These are phyloP conservation scores for Epistrophe eligans DNA, from an alignment of 2,888 invertebrate genomes.

Conservation along the genomic window DNA sequence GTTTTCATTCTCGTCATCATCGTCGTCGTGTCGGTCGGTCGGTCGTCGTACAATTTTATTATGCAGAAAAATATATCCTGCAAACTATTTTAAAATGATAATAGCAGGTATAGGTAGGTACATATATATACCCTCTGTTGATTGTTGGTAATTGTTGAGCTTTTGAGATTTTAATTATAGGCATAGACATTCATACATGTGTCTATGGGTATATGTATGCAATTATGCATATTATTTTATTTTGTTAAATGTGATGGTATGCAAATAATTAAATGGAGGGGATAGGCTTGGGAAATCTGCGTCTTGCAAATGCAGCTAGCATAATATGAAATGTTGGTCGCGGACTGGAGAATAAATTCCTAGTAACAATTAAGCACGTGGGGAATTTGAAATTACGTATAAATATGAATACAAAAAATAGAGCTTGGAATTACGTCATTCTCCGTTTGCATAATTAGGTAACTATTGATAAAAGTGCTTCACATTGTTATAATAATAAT, in stretches of 20 bases:
- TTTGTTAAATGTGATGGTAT: constrained; percentile 7
- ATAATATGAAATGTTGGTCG: background rate
- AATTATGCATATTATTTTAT: background rate
- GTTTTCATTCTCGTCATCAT: constrained; percentile 1
- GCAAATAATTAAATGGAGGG: background rate
- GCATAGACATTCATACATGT: background rate
- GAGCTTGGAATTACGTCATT: constrained; percentile 32
- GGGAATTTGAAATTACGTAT: constrained; percentile 2
- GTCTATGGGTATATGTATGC: background rate
- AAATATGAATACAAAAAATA: background rate
- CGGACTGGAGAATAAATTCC: background rate
- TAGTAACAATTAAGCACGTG: background rate
- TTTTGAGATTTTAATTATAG: constrained; percentile 61
- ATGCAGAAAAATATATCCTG: constrained; percentile 35
- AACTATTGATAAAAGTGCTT: background rate
- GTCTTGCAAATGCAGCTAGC: background rate
- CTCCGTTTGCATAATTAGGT: constrained; percentile 1
- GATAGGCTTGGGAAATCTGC: background rate
- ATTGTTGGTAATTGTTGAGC: constrained; percentile 59
- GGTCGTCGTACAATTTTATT: constrained; percentile 2
- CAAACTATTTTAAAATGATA: constrained; percentile 52
- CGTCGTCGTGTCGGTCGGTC: no score
- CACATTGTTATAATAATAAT: background rate
- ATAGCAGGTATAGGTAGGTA: background rate
- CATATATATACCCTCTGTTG: background rate